Conservation (phyloP, 2,888 invertebrate genomes). For the Brachypalpus laphriformis region DNA sequence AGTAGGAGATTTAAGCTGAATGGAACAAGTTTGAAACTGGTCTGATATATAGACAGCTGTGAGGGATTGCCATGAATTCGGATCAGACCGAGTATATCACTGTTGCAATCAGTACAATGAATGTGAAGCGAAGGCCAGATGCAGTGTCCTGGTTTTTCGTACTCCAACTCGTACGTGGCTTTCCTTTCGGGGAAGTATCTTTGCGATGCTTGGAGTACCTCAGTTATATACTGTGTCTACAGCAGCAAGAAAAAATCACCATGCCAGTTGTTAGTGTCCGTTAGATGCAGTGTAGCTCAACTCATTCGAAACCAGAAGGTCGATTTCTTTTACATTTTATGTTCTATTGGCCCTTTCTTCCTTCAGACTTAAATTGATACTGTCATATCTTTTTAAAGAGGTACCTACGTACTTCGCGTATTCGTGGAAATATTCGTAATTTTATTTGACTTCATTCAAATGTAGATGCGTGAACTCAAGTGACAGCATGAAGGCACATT, state of each 20-base stretch:
- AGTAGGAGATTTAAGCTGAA: not conserved
- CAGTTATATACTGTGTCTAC: not conserved
- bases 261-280: not conserved
- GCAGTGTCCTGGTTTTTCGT: not conserved
- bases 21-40: not conserved
- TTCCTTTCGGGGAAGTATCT: not conserved
- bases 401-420: not conserved
- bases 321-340: too few species aligned
- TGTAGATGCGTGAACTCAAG: not conserved
- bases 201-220: not conserved
- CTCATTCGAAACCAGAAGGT: too few species aligned
- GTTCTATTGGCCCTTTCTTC: not conserved
- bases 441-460: not conserved
- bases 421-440: not conserved
- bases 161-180: not conserved
- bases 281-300: too few species aligned
- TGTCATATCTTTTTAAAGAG: not conserved
- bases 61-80: not conserved
- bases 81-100: not conserved
- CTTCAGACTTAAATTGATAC: not conserved
- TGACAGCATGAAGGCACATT: too few species aligned
- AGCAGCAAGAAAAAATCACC: not conserved
- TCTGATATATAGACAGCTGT: not conserved
- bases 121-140: not conserved
- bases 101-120: too few species aligned